Conservation (phyloP, 2,113 vertebrate genomes). For the Eudyptes chrysolophus region DNA sequence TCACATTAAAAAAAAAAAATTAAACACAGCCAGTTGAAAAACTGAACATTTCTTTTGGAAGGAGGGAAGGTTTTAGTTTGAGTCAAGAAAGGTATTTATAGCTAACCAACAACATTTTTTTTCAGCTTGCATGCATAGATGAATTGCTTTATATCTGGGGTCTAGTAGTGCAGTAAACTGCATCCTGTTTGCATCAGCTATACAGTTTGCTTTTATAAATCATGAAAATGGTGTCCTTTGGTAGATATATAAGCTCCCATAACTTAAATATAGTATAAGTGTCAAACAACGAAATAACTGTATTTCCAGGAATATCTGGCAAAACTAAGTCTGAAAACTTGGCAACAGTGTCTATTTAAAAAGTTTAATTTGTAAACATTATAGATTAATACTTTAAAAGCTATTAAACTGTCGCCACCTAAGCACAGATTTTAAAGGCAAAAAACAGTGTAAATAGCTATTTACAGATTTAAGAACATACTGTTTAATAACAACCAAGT, state of each 20-base stretch:
- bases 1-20: constrained; percentile 2
- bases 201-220: constrained; percentile 66
- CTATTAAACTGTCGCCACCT: constrained; percentile 56
- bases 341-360: constrained; percentile 55
- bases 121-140: constrained; percentile 70
- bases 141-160: constrained; percentile 60
- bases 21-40: constrained; percentile 25
- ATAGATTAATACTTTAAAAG: constrained; percentile 66
- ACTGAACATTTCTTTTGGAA: constrained; percentile 57
- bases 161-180: constrained; percentile 64
- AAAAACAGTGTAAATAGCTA: constrained; percentile 63
- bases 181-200: constrained; percentile 67
- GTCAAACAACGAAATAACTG: constrained; percentile 57
- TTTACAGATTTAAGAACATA: constrained; percentile 69
- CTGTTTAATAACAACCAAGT: constrained; percentile 53
- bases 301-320: constrained; percentile 51
- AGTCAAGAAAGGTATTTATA: constrained; percentile 60
- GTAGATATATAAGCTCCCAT: constrained; percentile 67
- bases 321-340: constrained; percentile 60
- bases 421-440: constrained; percentile 65
- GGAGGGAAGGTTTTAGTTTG: constrained; percentile 30
- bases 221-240: constrained; percentile 73
- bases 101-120: constrained; percentile 47
- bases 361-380: constrained; percentile 71
- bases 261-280: constrained; percentile 70